Conservation (phyloP, 2,113 vertebrate genomes). For the Stegastes partitus region DNA sequence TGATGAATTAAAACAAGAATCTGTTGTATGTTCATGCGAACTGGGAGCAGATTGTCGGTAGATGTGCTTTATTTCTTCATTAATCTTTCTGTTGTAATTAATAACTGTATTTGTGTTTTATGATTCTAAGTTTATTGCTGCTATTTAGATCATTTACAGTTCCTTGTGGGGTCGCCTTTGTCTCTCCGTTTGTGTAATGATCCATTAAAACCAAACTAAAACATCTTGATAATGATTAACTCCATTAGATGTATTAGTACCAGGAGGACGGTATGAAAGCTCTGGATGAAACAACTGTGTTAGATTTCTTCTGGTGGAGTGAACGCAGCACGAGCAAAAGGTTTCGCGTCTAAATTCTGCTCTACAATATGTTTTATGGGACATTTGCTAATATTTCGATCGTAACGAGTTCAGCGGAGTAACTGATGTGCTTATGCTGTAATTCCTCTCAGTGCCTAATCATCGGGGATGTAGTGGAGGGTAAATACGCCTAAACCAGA, state of each 20-base stretch:
- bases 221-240: neutral
- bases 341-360: neutral
- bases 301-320: neutral
- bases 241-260: neutral
- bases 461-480: slow-evolving; percentile 6
- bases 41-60: neutral
- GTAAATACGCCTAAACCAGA: slow-evolving; percentile 49
- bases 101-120: neutral
- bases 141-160: neutral
- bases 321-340: neutral
- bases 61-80: neutral
- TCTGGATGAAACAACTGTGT: too few species aligned
- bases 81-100: neutral
- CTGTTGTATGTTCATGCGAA: slow-evolving; percentile 15
- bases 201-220: neutral
- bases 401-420: slow-evolving; percentile 7
- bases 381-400: slow-evolving; percentile 10
- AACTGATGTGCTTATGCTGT: neutral
- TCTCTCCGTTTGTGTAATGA: neutral
- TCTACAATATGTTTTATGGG: slow-evolving; percentile 2
- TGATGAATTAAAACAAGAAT: slow-evolving; percentile 40
- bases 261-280: neutral
- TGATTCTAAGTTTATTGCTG: neutral
- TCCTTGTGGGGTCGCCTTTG: neutral
- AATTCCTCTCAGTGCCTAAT: slow-evolving; percentile 18